These are phyloP conservation scores for Siniperca knerii DNA, from an alignment of 2,113 vertebrate species.

Conservation along the genomic window DNA sequence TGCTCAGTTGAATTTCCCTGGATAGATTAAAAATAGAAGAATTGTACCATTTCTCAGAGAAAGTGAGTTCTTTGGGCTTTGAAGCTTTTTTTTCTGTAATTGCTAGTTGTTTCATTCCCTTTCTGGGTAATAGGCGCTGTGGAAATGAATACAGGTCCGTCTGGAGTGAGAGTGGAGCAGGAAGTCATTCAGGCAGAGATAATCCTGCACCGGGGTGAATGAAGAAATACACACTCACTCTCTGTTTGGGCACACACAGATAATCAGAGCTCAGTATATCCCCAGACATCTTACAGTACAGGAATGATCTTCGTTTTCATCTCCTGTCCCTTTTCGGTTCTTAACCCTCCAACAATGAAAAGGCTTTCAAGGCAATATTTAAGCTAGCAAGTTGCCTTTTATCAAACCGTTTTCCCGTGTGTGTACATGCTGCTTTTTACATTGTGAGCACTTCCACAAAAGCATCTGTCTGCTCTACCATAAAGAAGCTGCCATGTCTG, in stretches of 20 bases:
- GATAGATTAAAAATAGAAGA: slow-evolving; percentile 23
- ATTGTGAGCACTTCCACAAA: not conserved
- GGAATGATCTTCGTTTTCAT: slow-evolving; percentile 44
- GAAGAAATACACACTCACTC: slow-evolving; percentile 29
- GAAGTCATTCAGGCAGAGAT: slow-evolving; percentile 62
- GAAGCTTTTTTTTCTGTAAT: slow-evolving; percentile 51
- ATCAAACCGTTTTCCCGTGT: not conserved
- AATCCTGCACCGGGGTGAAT: slow-evolving; percentile 49
- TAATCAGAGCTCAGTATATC: slow-evolving; percentile 46
- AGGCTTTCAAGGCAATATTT: slow-evolving; percentile 24
- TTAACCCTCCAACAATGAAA: slow-evolving; percentile 27
- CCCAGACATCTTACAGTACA: slow-evolving; percentile 21
- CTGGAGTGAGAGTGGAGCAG: slow-evolving; percentile 40
- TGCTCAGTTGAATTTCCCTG: not conserved
- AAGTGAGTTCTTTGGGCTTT: slow-evolving; percentile 35
- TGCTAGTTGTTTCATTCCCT: slow-evolving; percentile 52
- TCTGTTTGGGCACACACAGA: slow-evolving; percentile 17
- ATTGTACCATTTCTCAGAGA: slow-evolving; percentile 10
- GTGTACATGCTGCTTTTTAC: not conserved
- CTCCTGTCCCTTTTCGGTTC: slow-evolving; percentile 16
- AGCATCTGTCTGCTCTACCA: not conserved
- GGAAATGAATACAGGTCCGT: slow-evolving; percentile 64
- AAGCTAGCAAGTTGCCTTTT: slow-evolving; percentile 18
- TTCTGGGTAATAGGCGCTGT: slow-evolving; percentile 46
- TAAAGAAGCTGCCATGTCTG: slow-evolving; percentile 14